These are phyloP conservation scores for Balaeniceps rex DNA, from an alignment of 2,113 vertebrate genomes.

Conservation along the genomic window DNA sequence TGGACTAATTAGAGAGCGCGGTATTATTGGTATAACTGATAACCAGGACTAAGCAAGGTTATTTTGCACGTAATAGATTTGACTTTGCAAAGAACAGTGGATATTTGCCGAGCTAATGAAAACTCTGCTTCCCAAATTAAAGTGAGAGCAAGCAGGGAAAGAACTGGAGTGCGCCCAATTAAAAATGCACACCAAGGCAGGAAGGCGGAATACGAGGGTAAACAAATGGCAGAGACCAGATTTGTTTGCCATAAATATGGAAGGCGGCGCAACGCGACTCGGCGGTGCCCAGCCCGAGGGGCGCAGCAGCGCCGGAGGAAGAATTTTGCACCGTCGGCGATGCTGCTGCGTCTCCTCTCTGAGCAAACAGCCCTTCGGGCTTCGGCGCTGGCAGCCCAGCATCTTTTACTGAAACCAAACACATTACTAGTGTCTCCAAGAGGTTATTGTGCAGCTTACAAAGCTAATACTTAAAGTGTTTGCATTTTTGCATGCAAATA, in stretches of 20 bases:
- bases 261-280: not conserved
- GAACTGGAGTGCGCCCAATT: constrained; percentile 24
- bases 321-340: fast-evolving
- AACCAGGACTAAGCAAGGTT: constrained; percentile 55
- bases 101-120: constrained; percentile 61
- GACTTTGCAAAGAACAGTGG: constrained; percentile 41
- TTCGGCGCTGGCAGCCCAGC: not conserved
- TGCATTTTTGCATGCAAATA: not conserved
- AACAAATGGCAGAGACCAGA: not conserved
- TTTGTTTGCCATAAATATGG: not conserved
- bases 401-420: not conserved
- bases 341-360: fast-evolving
- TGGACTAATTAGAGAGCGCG: constrained; percentile 49
- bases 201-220: not conserved
- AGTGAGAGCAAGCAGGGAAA: not conserved
- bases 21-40: constrained; percentile 57
- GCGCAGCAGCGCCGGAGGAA: fast-evolving
- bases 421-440: not conserved
- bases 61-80: constrained; percentile 49
- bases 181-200: not conserved
- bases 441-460: not conserved
- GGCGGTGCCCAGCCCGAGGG: not conserved
- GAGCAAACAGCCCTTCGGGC: not conserved
- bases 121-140: constrained; percentile 21
- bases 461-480: not conserved